Evolutionary conservation across 2,888 invertebrate genomes (phyloP).

Genomic region (Leucozona laternaria): DNA sequence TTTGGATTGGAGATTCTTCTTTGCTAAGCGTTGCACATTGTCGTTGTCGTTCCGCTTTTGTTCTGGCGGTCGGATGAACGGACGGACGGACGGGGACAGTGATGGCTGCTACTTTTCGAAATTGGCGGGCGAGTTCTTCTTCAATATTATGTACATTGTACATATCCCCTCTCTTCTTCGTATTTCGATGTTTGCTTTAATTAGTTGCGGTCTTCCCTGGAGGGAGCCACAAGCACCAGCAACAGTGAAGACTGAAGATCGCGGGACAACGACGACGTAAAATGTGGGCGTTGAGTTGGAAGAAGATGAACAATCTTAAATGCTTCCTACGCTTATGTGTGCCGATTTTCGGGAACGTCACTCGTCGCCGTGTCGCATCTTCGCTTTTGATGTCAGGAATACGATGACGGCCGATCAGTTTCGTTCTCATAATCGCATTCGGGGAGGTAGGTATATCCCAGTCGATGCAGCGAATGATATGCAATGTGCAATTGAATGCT

Average conservation of each 20-base stretch:
- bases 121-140: constrained; percentile 56
- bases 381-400: constrained; percentile 58
- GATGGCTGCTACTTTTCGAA: constrained; percentile 30
- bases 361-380: constrained; percentile 39
- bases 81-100: not conserved
- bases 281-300: constrained; percentile 63
- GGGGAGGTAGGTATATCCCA: constrained; percentile 12
- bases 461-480: not conserved
- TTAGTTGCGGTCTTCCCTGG: constrained; percentile 68
- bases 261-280: constrained; percentile 8
- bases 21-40: constrained; percentile 14
- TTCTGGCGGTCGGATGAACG: constrained; percentile 31
- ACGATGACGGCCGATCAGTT: constrained; percentile 62
- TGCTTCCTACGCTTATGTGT: constrained; percentile 66
- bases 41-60: constrained; percentile 57
- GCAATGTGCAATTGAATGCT: constrained; percentile 48
- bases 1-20: constrained; percentile 10
- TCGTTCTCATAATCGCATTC: constrained; percentile 57
- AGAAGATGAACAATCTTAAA: constrained; percentile 58
- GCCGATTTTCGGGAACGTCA: constrained; percentile 62
- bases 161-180: constrained; percentile 8
- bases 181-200: constrained; percentile 70
- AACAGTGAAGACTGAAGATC: constrained; percentile 16
- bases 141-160: not conserved
- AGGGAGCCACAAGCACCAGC: not conserved